Conservation (phyloP, 2,888 invertebrate species). For the Tiliacea citrago region DNA sequence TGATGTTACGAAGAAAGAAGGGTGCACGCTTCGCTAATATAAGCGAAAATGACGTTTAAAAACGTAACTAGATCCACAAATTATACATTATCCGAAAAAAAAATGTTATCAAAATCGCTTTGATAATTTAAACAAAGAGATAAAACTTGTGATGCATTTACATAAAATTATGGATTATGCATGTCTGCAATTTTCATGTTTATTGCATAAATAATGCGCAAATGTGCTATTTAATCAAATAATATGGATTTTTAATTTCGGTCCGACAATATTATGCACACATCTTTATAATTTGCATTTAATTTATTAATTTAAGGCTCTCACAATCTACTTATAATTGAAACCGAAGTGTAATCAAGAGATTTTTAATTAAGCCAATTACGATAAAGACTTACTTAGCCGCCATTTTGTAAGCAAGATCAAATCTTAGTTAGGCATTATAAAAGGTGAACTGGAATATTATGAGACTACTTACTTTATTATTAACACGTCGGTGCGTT, state of each 20-base stretch:
- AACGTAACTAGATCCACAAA: not conserved
- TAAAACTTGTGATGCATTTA: not conserved
- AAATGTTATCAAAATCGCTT: not conserved
- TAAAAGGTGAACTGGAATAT: constrained; percentile 3
- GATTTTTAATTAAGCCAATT: constrained; percentile 27
- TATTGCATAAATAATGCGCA: not conserved
- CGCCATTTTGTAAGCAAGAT: constrained; percentile 38
- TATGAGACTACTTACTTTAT: constrained; percentile 17
- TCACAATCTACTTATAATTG: constrained; percentile 44
- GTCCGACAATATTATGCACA: constrained; percentile 16
- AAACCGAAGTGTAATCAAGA: constrained; percentile 28
- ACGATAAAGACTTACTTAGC: constrained; percentile 20
- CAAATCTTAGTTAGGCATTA: constrained; percentile 24
- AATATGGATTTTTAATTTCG: not conserved
- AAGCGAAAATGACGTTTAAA: not conserved
- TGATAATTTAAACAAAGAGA: not conserved
- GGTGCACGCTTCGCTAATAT: not conserved
- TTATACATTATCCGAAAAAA: not conserved
- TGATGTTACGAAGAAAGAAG: not conserved
- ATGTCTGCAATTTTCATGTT: no score
- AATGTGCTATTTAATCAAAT: not conserved
- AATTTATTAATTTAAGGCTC: constrained; percentile 44
- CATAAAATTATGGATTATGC: not conserved
- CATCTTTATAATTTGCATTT: constrained; percentile 49
- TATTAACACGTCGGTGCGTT: not conserved